Conservation (phyloP, 2,113 vertebrate species). For the Manacus vitellinus region DNA sequence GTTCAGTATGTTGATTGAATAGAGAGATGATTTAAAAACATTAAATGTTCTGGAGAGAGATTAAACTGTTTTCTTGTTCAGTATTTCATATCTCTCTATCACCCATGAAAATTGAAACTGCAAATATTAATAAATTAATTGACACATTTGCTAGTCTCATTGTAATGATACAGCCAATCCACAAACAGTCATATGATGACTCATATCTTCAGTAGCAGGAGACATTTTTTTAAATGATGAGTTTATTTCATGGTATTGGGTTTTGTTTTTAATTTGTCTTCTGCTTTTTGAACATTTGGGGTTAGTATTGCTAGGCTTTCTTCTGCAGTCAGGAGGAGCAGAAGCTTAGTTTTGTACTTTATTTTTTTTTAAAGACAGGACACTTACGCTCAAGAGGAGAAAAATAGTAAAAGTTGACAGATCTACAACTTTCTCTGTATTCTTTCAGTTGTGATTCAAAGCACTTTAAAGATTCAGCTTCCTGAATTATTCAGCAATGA, state of each 20-base stretch:
- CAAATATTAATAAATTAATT: constrained; percentile 33
- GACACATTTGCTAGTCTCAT: neutral
- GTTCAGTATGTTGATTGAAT: neutral
- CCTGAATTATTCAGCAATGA: neutral
- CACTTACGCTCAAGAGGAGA: neutral
- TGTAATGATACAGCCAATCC: neutral
- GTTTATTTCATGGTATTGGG: neutral
- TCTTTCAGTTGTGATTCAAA: neutral
- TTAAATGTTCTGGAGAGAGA: constrained; percentile 42
- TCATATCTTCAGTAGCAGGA: neutral
- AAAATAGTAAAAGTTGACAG: neutral
- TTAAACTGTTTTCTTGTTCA: constrained; percentile 27
- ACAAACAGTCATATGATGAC: neutral
- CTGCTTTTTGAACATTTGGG: neutral
- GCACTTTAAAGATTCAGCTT: neutral
- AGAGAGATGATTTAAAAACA: constrained; percentile 30
- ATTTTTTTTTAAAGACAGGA: neutral
- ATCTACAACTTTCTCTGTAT: neutral
- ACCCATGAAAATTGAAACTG: constrained; percentile 26
- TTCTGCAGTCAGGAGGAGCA: neutral
- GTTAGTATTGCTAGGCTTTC: neutral
- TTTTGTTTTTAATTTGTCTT: neutral
- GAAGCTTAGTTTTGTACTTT: neutral
- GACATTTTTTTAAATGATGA: neutral
- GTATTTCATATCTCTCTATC: constrained; percentile 20